phyloP scores from a whole-genome alignment of 2,797 vertebrate species.

The Channallabes apus region DNA sequence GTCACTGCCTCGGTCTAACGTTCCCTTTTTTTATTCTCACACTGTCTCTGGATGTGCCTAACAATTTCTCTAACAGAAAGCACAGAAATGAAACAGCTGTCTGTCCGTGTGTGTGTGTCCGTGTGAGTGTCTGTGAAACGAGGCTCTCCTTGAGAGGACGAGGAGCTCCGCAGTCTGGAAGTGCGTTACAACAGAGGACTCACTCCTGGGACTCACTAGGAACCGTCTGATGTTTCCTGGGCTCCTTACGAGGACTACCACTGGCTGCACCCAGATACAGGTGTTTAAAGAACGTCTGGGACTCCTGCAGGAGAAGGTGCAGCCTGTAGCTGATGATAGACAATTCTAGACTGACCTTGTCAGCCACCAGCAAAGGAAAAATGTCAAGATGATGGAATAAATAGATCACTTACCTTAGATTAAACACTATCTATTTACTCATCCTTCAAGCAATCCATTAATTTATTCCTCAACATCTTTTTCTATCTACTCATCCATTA shows the following conservation, averaged over 20 bases:
- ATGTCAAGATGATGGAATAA: background rate
- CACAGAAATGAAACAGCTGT: background rate
- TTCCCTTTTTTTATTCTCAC: background rate
- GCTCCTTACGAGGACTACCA: background rate
- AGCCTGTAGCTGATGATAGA: background rate
- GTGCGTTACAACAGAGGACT: background rate
- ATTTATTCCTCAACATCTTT: background rate
- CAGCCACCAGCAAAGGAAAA: background rate
- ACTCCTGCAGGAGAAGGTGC: background rate
- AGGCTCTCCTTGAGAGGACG: background rate
- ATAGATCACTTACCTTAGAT: background rate
- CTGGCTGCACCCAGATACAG: background rate
- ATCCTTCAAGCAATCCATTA: no score
- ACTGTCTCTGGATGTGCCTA: background rate
- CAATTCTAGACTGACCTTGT: background rate
- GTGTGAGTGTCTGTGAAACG: background rate
- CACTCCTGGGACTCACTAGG: background rate
- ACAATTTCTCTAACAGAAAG: background rate
- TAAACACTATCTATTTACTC: background rate
- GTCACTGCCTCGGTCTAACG: background rate
- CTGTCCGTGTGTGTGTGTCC: background rate
- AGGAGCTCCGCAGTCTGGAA: background rate
- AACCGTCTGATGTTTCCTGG: background rate
- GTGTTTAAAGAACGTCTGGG: background rate
- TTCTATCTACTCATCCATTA: background rate